phyloP scores from a whole-genome alignment of 2,888 invertebrate species.

The Trissoscelio sp. region DNA sequence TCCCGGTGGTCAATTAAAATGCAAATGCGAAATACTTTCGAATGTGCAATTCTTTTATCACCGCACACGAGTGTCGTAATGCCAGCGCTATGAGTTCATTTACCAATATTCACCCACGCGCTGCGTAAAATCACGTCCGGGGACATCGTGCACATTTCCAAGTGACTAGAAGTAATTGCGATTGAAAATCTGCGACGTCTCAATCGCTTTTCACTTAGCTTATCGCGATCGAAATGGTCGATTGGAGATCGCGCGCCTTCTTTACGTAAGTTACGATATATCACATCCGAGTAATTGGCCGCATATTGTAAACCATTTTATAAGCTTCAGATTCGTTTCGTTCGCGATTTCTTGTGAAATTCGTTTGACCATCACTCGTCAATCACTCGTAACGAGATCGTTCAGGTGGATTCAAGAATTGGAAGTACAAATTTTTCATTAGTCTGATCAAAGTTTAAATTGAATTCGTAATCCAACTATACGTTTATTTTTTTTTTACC shows the following conservation, averaged over 20 bases:
- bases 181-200: conserved; percentile 68
- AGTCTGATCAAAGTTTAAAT: conserved; percentile 6
- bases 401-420: conserved; percentile 17
- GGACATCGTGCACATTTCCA: conserved; percentile 29
- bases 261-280: conserved; percentile 73
- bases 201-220: conserved; percentile 63
- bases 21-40: conserved; percentile 51
- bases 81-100: conserved; percentile 39
- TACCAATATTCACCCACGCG: conserved; percentile 55
- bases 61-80: conserved; percentile 38
- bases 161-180: conserved; percentile 34
- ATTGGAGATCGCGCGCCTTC: conserved; percentile 55
- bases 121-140: conserved; percentile 19
- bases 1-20: conserved; percentile 47
- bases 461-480: neutral
- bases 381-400: conserved; percentile 48
- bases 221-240: conserved; percentile 64
- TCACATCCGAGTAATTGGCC: conserved; percentile 74
- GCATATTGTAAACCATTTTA: conserved; percentile 66
- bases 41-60: conserved; percentile 54
- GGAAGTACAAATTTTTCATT: conserved; percentile 34
- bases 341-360: conserved; percentile 69
- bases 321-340: conserved; percentile 67
- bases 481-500: neutral
- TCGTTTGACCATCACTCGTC: conserved; percentile 62